Evolutionary conservation across 2,113 vertebrate species (phyloP), one percentile per base, ranked within the genome.

Genomic region (Oreochromis spilurus): DNA sequence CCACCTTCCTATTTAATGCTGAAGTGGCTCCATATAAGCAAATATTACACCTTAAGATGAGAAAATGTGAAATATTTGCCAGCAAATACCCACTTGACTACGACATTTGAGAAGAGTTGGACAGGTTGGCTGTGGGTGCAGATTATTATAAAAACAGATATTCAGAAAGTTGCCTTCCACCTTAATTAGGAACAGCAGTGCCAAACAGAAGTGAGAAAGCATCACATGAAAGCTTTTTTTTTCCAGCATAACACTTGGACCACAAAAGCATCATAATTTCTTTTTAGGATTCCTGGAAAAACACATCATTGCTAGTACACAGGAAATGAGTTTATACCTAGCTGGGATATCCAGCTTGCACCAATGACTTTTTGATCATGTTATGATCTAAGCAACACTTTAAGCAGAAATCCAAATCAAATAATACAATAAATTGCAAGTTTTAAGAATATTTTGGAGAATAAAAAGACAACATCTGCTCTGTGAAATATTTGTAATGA

Each of bases 21-120:
- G 79, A 75, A 34, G 21, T 38, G 38, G 77, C 26, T 84, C 50
- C 79, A 86, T 34, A 81, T 75, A 70, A 87, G 70, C 83, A 92
- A 83, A 86, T 90, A 82, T 67, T 43, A 77, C 36, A 58, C 9
- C 45, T 21, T 31, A 62, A 77, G 5, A 84, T 87, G 19, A 53
- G 19, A 72, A 84, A 85, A 82, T 82, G 89, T 89, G 89, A 87
- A 92, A 86, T 95, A 96, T 95, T 95, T 95, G 93, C 94, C 94
- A 89, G 93, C 92, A 94, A 94, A 94, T 95, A 94, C 88, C 78
- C 92, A 93, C 84, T 83, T 57, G 6, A 89, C 70, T 65, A 16
- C 58, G 38, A 84, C 52, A 57, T 89, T n/a, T 84, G 45, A 86
- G 81, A 60, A 38, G 57, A 65, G 14, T 54, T 62, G 57, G 50